phyloP scores from a whole-genome alignment of 1,140 invertebrate genomes.

The Drosophila ogumai region DNA sequence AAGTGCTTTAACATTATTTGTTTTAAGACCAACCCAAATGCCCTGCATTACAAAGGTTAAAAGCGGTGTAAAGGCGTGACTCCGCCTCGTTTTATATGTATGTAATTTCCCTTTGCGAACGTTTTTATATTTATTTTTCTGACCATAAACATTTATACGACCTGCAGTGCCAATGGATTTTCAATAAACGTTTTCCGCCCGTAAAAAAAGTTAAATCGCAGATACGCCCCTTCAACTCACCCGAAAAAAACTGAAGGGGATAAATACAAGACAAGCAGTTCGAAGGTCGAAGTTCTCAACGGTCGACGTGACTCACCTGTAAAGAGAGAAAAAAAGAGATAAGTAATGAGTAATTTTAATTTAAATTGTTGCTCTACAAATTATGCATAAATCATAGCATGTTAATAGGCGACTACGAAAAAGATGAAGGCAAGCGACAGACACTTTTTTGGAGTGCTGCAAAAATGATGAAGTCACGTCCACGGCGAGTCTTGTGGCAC shows the following conservation, averaged over 20 bases:
- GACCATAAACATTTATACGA: slow-evolving; percentile 30
- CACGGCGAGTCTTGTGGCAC: slow-evolving; percentile 33
- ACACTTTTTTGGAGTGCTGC: slow-evolving; percentile 52
- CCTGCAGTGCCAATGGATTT: slow-evolving; percentile 38
- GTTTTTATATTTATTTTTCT: slow-evolving; percentile 26
- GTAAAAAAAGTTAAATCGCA: slow-evolving; percentile 29
- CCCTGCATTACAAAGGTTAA: background rate
- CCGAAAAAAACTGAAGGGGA: slow-evolving; percentile 20
- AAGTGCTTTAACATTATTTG: background rate
- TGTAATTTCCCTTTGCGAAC: slow-evolving; percentile 9
- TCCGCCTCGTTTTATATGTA: background rate
- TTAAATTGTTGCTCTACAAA: slow-evolving; percentile 4
- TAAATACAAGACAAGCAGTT: slow-evolving; percentile 14
- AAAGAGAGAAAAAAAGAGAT: slow-evolving; percentile 17
- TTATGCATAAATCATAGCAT: slow-evolving; percentile 44
- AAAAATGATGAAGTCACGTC: slow-evolving; percentile 65
- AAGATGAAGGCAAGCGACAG: slow-evolving; percentile 24
- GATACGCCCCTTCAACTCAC: slow-evolving; percentile 19
- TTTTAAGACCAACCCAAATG: background rate
- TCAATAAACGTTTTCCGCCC: slow-evolving; percentile 30
- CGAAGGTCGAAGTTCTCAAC: slow-evolving; percentile 13
- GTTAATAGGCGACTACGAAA: slow-evolving; percentile 49
- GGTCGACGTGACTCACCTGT: slow-evolving; percentile 49
- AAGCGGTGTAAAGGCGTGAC: background rate
- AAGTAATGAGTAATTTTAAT: slow-evolving; percentile 12